phyloP scores from a whole-genome alignment of 2,797 vertebrate genomes.

The Sebastiscus tertius region DNA sequence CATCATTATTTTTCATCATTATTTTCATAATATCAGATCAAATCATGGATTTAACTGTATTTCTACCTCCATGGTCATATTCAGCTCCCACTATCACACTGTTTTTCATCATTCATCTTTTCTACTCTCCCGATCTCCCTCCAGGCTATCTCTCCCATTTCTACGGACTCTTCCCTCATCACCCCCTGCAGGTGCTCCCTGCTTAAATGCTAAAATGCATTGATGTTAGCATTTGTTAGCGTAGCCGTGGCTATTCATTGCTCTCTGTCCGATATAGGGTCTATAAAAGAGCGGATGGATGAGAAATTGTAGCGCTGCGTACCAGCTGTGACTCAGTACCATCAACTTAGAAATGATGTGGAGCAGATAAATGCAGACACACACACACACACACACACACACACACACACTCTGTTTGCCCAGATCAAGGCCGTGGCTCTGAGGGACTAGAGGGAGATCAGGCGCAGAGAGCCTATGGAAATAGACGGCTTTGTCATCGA shows the following conservation, averaged over 20 bases:
- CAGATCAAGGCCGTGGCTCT: slow-evolving; percentile 94
- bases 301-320: slow-evolving; percentile 86
- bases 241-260: slow-evolving; percentile 86
- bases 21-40: slow-evolving; percentile 92
- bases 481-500: slow-evolving; percentile 76
- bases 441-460: slow-evolving; percentile 91
- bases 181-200: slow-evolving; percentile 29
- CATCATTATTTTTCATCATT: too few relatives aligned
- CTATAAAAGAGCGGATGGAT: slow-evolving; percentile 76
- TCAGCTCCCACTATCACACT: slow-evolving; percentile 78
- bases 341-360: slow-evolving; percentile 56
- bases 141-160: slow-evolving; percentile 63
- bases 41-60: slow-evolving; percentile 81
- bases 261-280: slow-evolving; percentile 84
- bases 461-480: slow-evolving; percentile 88
- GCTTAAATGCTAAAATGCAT: slow-evolving; percentile 49
- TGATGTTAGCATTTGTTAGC: slow-evolving; percentile 90
- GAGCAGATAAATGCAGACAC: slow-evolving; percentile 87
- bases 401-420: slow-evolving; percentile 85
- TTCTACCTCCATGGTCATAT: slow-evolving; percentile 86
- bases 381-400: slow-evolving; percentile 65
- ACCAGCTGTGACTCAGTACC: slow-evolving; percentile 90
- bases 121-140: slow-evolving; percentile 32
- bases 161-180: slow-evolving; percentile 2
- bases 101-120: slow-evolving; percentile 46